Evolutionary conservation across 2,888 invertebrate genomes (phyloP).

Genomic region (Clivina fossor): DNA sequence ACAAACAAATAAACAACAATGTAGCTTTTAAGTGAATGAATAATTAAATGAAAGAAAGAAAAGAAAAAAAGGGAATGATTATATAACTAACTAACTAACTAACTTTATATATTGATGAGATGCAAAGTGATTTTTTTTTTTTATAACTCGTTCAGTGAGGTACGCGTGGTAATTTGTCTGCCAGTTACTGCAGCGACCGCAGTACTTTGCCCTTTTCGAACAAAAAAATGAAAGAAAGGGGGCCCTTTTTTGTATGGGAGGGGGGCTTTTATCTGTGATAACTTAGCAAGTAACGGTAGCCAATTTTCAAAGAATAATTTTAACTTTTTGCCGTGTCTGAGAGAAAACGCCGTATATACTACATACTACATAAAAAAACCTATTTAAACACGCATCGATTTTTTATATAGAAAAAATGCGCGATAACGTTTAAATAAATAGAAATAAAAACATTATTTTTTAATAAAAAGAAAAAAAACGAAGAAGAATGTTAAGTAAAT

Average conservation of each 20-base stretch:
- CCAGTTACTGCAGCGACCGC: conserved; percentile 39
- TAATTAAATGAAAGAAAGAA: conserved; percentile 11
- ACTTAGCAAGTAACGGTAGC: conserved; percentile 54
- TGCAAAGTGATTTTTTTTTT: conserved; percentile 23
- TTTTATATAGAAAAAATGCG: too few relatives aligned
- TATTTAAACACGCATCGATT: too few relatives aligned
- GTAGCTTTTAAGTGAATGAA: conserved; percentile 32
- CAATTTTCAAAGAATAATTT: conserved; percentile 54
- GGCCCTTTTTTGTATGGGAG: too few relatives aligned
- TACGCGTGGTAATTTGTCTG: conserved; percentile 49
- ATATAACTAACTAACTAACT: background rate
- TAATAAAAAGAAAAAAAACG: too few relatives aligned
- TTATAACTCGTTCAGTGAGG: conserved; percentile 36
- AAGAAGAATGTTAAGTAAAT: too few relatives aligned
- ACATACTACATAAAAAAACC: background rate
- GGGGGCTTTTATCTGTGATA: conserved; percentile 57
- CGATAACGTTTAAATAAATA: too few relatives aligned
- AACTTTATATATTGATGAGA: conserved; percentile 20
- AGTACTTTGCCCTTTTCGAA: conserved; percentile 23
- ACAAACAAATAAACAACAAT: background rate
- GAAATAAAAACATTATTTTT: too few relatives aligned
- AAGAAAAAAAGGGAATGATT: background rate
- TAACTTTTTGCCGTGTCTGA: conserved; percentile 51
- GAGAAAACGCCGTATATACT: conserved; percentile 48
- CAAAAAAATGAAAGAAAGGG: background rate